A percentile compares a stretch with the other conserved stretches of the same genome.
phyloP scores from a whole-genome alignment of 1,140 invertebrate species.

The Drosophila athabasca region DNA sequence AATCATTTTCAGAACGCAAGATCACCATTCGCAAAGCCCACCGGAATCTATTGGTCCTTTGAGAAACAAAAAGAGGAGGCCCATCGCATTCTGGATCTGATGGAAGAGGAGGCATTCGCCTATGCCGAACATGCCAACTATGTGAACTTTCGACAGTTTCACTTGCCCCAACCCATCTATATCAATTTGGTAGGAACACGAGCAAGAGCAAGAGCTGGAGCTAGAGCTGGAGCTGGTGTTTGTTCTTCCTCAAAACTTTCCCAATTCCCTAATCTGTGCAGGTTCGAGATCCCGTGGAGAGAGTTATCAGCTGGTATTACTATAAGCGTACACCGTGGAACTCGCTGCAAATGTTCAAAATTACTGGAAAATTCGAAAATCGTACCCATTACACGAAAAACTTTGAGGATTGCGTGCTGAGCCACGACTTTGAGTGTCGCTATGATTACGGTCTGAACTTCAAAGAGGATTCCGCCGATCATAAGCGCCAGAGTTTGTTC shows the following conservation, averaged over 20 bases:
- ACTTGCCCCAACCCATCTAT: constrained; percentile 92
- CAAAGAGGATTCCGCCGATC: constrained; percentile 90
- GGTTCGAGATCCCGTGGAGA: constrained; percentile 91
- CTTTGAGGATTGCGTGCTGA: constrained; percentile 92
- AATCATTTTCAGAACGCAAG: constrained; percentile 85
- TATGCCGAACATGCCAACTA: constrained; percentile 64
- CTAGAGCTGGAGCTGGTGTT: too few relatives aligned
- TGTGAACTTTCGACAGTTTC: constrained; percentile 87
- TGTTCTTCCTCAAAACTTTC: background rate
- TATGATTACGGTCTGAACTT: constrained; percentile 91
- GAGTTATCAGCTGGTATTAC: constrained; percentile 95
- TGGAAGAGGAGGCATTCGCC: constrained; percentile 57
- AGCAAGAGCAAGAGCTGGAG: background rate
- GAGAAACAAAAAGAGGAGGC: constrained; percentile 44
- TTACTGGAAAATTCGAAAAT: constrained; percentile 91
- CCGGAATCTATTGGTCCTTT: constrained; percentile 22
- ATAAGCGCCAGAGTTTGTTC: constrained; percentile 89
- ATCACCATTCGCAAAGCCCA: constrained; percentile 28
- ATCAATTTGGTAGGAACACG: constrained; percentile 89
- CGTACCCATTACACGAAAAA: constrained; percentile 93
- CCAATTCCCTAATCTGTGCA: constrained; percentile 13
- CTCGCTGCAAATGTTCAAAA: constrained; percentile 57
- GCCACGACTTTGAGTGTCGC: constrained; percentile 91
- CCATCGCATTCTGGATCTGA: constrained; percentile 25
- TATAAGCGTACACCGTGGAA: constrained; percentile 90